Conservation (phyloP, 2,888 invertebrate genomes). For the Julus scanicus region DNA sequence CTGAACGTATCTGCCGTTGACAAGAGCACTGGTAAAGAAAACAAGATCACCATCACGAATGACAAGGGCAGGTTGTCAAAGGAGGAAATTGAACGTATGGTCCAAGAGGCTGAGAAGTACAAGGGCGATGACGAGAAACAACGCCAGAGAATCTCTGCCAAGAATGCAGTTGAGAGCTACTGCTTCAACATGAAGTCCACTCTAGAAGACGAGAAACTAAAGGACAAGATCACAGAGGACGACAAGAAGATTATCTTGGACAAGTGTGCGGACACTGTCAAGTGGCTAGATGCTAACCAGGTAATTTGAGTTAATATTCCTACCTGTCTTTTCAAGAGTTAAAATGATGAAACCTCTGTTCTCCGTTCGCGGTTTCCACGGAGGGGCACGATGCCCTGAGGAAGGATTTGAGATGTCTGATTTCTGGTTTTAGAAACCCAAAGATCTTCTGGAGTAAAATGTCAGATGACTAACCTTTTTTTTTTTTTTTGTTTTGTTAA, state of each 20-base stretch:
- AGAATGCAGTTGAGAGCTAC: constrained; percentile 96
- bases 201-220: constrained; percentile 95
- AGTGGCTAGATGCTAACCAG: constrained; percentile 96
- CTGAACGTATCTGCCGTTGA: constrained; percentile 92
- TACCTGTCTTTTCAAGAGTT: too few species aligned
- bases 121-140: constrained; percentile 98
- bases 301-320: constrained; percentile 68
- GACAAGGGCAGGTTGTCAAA: constrained; percentile 97
- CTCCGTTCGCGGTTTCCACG: too few species aligned
- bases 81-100: constrained; percentile 99
- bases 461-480: too few species aligned
- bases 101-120: constrained; percentile 98
- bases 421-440: too few species aligned
- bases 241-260: constrained; percentile 94
- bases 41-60: constrained; percentile 98
- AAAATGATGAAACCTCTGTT: constrained; percentile 79
- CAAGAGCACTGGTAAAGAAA: constrained; percentile 98
- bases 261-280: constrained; percentile 96
- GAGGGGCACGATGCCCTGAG: too few species aligned
- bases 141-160: constrained; percentile 93
- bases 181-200: constrained; percentile 98
- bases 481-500: too few species aligned
- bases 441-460: too few species aligned
- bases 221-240: constrained; percentile 85
- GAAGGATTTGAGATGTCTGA: too few species aligned